A percentile compares a stretch with the other conserved stretches of the same genome.
Conservation (phyloP, 2,797 vertebrate species). For the Poeciliopsis paucimaculata region DNA sequence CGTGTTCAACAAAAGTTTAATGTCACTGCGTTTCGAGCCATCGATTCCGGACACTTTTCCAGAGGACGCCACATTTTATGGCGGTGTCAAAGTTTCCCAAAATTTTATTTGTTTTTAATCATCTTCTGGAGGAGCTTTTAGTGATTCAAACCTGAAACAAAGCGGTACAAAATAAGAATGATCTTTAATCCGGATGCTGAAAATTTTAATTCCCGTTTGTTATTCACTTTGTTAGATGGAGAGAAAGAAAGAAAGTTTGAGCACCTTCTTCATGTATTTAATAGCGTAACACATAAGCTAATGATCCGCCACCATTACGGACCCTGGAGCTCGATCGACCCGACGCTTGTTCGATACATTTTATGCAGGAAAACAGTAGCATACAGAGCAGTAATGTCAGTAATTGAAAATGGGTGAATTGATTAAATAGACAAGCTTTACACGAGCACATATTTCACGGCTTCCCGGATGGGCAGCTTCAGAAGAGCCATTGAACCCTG, state of each 20-base stretch:
- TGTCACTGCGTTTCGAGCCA: background rate
- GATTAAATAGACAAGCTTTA: conserved; percentile 76
- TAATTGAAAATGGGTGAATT: conserved; percentile 77
- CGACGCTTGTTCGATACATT: conserved; percentile 41
- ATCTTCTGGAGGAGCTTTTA: background rate
- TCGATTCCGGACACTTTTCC: background rate
- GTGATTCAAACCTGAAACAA: background rate
- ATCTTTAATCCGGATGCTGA: background rate
- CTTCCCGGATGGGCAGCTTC: conserved; percentile 63
- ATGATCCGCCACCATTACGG: conserved; percentile 24
- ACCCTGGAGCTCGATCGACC: conserved; percentile 31
- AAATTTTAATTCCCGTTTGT: background rate
- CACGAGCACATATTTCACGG: conserved; percentile 69
- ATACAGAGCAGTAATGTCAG: conserved; percentile 54
- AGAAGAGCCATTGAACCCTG: conserved; percentile 76
- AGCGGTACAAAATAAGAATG: background rate
- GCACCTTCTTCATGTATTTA: background rate
- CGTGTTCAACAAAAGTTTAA: background rate
- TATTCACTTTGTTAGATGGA: background rate
- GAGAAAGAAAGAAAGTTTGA: background rate
- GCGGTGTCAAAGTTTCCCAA: background rate
- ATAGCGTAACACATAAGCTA: conserved; percentile 16
- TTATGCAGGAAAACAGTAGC: conserved; percentile 34
- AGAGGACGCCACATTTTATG: background rate
- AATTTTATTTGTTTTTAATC: no score